These are phyloP conservation scores for Machimus atricapillus DNA, from an alignment of 2,888 invertebrate species.

Conservation along the genomic window DNA sequence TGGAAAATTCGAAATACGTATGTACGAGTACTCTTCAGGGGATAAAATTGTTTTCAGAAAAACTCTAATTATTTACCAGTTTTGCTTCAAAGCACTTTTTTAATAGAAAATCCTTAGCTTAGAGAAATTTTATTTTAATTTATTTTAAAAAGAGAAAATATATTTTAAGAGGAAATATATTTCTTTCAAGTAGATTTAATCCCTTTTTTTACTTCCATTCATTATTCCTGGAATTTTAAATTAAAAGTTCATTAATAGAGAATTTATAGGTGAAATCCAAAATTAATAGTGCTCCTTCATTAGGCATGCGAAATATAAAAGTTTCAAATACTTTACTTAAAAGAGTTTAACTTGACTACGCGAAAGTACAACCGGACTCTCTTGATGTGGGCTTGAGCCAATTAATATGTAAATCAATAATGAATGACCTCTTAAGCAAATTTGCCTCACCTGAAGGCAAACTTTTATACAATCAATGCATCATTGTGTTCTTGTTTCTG, in stretches of 20 bases:
- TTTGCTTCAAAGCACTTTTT: not conserved
- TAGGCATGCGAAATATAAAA: not conserved
- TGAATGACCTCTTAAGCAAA: not conserved
- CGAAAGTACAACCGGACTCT: not conserved
- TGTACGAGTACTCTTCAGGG: not conserved
- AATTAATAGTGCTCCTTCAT: not conserved
- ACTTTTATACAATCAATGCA: not conserved
- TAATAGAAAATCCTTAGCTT: not conserved
- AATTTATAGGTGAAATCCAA: not conserved
- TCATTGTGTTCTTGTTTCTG: not conserved
- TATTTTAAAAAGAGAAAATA: not conserved
- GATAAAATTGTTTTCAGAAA: not conserved
- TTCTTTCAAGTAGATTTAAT: not conserved
- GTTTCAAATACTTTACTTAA: not conserved
- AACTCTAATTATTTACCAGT: not conserved
- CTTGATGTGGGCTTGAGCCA: not conserved
- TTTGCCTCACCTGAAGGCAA: not conserved
- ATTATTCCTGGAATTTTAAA: not conserved
- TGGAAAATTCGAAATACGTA: not conserved
- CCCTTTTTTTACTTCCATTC: not conserved
- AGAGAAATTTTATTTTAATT: not conserved
- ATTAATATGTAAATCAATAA: not conserved
- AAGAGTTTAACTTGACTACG: not conserved
- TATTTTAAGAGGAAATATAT: not conserved
- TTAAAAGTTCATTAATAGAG: not conserved